phyloP scores from a whole-genome alignment of 1,140 invertebrate genomes.

The Solen grandis region DNA sequence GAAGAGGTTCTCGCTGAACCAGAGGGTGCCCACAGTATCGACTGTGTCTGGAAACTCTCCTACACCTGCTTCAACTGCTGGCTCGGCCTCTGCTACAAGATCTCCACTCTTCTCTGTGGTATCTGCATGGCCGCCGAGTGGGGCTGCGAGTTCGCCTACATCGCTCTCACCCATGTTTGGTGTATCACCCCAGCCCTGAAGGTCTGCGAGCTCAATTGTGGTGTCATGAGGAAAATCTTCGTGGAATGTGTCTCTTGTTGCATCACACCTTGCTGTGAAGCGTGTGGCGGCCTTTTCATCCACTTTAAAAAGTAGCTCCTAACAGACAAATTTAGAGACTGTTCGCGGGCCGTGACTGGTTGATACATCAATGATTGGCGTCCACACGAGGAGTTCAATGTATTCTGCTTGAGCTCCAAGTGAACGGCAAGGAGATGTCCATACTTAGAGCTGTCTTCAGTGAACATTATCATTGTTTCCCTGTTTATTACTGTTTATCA shows the following conservation, averaged over 20 bases:
- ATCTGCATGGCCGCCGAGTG: slow-evolving; percentile 86
- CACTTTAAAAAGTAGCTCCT: no score
- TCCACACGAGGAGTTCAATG: no score
- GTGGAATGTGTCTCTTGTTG: slow-evolving; percentile 81
- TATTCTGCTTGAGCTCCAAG: no score
- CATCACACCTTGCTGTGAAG: slow-evolving; percentile 65
- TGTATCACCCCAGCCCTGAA: slow-evolving; percentile 74
- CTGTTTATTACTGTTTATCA: no score
- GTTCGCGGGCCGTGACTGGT: no score
- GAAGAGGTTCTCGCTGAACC: slow-evolving; percentile 90
- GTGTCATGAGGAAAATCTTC: slow-evolving; percentile 84
- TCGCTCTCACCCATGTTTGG: slow-evolving; percentile 84
- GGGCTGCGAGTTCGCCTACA: slow-evolving; percentile 88
- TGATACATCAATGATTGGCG: no score
- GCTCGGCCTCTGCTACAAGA: slow-evolving; percentile 87
- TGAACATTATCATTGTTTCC: no score
- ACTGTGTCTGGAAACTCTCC: slow-evolving; percentile 88
- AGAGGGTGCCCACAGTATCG: slow-evolving; percentile 86
- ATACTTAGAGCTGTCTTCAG: no score
- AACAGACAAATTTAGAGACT: no score
- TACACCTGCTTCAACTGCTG: slow-evolving; percentile 86
- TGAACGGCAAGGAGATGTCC: no score
- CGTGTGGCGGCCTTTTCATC: slow-evolving; percentile 37
- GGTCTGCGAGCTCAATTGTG: slow-evolving; percentile 80
- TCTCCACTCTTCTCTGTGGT: slow-evolving; percentile 86